Percentiles rank a stretch among this genome's conserved stretches.
phyloP scores from a whole-genome alignment of 2,888 invertebrate genomes.

The Osmoderma eremita region DNA sequence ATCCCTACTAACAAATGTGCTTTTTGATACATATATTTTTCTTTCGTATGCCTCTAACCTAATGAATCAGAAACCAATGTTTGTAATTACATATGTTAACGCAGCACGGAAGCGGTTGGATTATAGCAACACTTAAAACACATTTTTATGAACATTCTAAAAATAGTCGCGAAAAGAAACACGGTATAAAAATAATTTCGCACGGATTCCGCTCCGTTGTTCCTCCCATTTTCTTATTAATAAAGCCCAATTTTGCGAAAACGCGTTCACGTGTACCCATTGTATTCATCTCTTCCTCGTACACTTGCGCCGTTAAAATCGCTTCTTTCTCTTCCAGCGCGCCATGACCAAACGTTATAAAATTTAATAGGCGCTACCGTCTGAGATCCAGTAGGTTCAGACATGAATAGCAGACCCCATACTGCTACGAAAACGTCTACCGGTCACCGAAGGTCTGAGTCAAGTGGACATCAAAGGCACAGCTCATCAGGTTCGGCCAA shows the following conservation, averaged over 20 bases:
- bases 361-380: conserved; percentile 34
- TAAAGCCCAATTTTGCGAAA: conserved; percentile 18
- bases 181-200: conserved; percentile 12
- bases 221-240: conserved; percentile 8
- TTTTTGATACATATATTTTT: too few species aligned
- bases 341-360: conserved; percentile 39
- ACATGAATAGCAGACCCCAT: conserved; percentile 56
- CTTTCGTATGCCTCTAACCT: too few species aligned
- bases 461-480: conserved; percentile 56
- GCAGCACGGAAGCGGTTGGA: too few species aligned
- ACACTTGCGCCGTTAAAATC: not conserved
- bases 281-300: not conserved
- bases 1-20: too few species aligned
- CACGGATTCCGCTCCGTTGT: not conserved
- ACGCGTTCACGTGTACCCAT: not conserved
- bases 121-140: too few species aligned
- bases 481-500: conserved; percentile 56
- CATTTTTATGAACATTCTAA: too few species aligned
- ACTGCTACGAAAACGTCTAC: conserved; percentile 47
- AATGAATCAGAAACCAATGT: too few species aligned
- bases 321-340: conserved; percentile 10
- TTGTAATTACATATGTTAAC: too few species aligned
- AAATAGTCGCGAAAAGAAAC: not conserved
- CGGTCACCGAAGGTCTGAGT: conserved; percentile 59
- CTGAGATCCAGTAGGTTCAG: conserved; percentile 27